Evolutionary conservation across 2,888 invertebrate genomes (phyloP), one percentile per base, ranked within the genome.

Genomic region (Melipona bicolor): DNA sequence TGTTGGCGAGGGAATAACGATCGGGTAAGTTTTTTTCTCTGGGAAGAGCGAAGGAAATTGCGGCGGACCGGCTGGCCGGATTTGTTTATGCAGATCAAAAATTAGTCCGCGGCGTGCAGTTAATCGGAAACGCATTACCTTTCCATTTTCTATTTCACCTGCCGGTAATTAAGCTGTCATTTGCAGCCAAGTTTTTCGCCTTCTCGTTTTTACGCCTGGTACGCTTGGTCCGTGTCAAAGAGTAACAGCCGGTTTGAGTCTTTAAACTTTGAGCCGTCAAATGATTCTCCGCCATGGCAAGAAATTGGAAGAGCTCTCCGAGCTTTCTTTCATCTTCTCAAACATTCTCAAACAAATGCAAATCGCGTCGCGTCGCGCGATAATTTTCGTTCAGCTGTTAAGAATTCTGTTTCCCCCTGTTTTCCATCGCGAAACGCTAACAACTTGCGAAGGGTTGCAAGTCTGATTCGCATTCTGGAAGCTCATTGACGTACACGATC

Each of bases 81-180:
- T 76, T 69, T 64, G 49, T 81, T 81, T 83, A 83, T 83, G 83
- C 62, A 72, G 72, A 83, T 81, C 67, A 77, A 76, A 69, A 76
- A 77, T 83, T 71, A 72, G 72, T 69, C 9, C 17, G n/a, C 6
- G 64, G 9, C 21, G 43, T 17, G 24, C 54, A 27, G 70, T 77
- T 81, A 83, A 83, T 83, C 81, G 83, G 50, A 83, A 81, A 77
- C 73, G 77, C 74, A 83, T 83, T 77, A 83, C 77, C 74, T 83
- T 70, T 54, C 69, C 77, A 15, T 61, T 43, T 43, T 9, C 61
- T 32, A 24, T 36, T 19, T 32, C 68, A 56, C n/a, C 62, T 27
- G 43, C 43, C 70, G 70, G 77, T 83, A 83, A 83, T 83, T 83
- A 83, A 83, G 69, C 81, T 81, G 83, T 81, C 83, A 61, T 77